phyloP scores from a whole-genome alignment of 2,113 vertebrate genomes.

The Siniperca knerii region DNA sequence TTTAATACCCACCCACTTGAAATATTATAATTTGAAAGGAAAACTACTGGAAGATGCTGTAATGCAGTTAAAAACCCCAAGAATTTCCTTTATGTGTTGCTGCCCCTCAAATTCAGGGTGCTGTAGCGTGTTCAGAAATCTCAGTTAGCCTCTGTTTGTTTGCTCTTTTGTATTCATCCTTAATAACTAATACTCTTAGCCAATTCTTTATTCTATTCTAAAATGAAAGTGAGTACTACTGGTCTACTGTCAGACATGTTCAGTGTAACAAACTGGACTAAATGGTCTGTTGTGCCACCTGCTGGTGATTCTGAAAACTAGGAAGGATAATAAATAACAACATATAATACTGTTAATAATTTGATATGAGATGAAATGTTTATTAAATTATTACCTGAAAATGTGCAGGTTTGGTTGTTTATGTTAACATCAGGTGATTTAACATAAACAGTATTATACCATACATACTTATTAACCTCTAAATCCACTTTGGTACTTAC shows the following conservation, averaged over 20 bases:
- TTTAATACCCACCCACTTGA: slow-evolving; percentile 28
- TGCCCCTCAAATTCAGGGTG: neutral
- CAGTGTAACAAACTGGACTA: neutral
- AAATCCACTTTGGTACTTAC: no score
- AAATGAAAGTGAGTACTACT: neutral
- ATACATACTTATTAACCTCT: no score
- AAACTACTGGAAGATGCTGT: neutral
- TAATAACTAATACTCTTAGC: neutral
- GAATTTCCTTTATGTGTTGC: neutral
- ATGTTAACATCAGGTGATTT: neutral
- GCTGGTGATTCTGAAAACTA: slow-evolving; percentile 44
- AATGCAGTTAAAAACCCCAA: neutral
- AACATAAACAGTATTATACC: no score
- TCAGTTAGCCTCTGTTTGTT: neutral
- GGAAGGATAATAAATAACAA: neutral
- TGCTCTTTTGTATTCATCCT: neutral
- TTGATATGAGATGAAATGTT: neutral
- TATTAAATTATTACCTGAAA: neutral
- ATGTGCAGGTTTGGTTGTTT: neutral
- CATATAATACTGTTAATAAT: neutral
- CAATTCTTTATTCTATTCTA: neutral
- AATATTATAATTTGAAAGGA: slow-evolving; percentile 2
- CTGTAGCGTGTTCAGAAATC: neutral
- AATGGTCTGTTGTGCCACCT: slow-evolving; percentile 44
- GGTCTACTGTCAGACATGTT: neutral